Conservation (phyloP, 2,113 vertebrate species). For the Astur gentilis region DNA sequence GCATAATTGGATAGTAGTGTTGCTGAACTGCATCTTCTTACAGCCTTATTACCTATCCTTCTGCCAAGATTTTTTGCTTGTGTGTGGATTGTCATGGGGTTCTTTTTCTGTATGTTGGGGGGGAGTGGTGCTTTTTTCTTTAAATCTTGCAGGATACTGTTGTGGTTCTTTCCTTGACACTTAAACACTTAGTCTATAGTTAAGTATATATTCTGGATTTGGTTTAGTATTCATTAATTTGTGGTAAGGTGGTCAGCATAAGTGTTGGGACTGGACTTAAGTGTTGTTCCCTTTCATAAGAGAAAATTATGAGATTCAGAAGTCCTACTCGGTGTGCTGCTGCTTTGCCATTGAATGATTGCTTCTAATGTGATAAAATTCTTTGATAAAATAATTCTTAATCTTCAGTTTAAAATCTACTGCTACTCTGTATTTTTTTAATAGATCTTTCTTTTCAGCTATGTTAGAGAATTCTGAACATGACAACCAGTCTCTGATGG, state of each 20-base stretch:
- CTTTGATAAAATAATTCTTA: neutral
- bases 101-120: too few relatives aligned
- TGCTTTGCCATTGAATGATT: neutral
- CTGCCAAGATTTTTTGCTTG: neutral
- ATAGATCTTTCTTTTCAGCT: conserved; percentile 46
- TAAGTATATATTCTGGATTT: neutral
- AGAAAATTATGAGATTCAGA: neutral
- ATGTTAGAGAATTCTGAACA: conserved; percentile 49
- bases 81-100: neutral
- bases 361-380: neutral
- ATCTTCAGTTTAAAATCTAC: neutral
- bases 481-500: neutral
- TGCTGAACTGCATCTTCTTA: neutral
- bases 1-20: neutral
- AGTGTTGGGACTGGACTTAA: neutral
- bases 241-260: neutral
- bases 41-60: neutral
- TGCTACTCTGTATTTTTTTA: neutral
- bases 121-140: neutral
- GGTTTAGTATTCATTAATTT: neutral
- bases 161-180: neutral
- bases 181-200: neutral
- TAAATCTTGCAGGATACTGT: neutral
- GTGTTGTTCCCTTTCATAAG: neutral
- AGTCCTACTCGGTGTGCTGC: neutral